Evolutionary conservation across 2,888 invertebrate species (phyloP), one percentile per base, ranked within the genome.

Genomic region (Mythimna impura): DNA sequence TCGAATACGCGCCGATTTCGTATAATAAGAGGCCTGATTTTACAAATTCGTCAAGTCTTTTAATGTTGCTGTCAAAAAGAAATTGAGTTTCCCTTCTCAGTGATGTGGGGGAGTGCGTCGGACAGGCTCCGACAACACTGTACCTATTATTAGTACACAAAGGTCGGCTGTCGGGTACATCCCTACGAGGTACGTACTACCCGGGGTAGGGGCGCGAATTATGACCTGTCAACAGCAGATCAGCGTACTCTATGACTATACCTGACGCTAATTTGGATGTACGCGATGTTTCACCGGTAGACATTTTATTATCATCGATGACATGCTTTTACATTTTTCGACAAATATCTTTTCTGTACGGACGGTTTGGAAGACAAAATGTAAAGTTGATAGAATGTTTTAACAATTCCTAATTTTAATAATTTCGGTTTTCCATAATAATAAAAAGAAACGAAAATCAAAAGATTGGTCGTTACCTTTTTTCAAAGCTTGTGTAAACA

Each of bases 111-210:
- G 91, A 82, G 90, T 92, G 94, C 88, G 87, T 80, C 54, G 76
- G 90, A 89, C 94, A 93, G 92, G 90, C 89, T 88, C 85, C 87
- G 88, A 89, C 91, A 89, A 89, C 89, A 89, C 88, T 86, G 86
- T 88, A 80, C 88, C 89, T 93, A 91, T 91, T 93, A 94, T 94
- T 94, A 93, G 90, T 91, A 89, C 89, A 95, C 94, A 95, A 95
- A 95, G 94, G 92, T 93, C 87, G 91, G 86, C 92, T 94, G 95
- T 95, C 95, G 89, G 78, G 81, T 78, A 88, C 93, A 92, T 85
- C 83, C 78, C 66, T 47, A 78, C 60, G 57, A 64, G 43, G 81
- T 54, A 66, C 76, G 67, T 66, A 64, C 76, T 55, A 22, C 22
- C 25, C 71, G 71, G 73, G 76, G 78, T 73, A 89, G 92, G 92